Conservation (phyloP, 2,113 vertebrate genomes). For the Ciconia stormi region DNA sequence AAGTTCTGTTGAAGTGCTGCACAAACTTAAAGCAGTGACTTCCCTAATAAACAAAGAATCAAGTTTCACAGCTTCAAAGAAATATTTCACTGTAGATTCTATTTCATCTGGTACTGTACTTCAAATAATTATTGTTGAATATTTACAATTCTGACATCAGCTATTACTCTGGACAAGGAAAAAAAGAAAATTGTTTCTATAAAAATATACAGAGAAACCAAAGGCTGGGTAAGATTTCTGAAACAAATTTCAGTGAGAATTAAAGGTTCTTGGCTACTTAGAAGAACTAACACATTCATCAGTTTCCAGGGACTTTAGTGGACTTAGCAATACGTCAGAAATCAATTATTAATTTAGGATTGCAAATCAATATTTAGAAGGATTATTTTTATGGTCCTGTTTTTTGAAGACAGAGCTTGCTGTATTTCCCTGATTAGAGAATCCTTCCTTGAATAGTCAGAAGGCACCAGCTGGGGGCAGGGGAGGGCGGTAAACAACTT, state of each 20-base stretch:
- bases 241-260: background rate
- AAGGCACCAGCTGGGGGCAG: background rate
- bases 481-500: background rate
- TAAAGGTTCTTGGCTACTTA: background rate
- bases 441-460: background rate
- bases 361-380: background rate
- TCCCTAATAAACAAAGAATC: constrained; percentile 17
- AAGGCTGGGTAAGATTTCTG: background rate
- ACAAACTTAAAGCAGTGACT: background rate
- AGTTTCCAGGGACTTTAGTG: background rate
- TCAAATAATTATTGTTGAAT: background rate
- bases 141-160: constrained; percentile 14
- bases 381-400: background rate
- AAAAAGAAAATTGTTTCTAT: background rate
- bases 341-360: background rate
- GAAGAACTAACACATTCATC: background rate
- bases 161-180: background rate
- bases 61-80: constrained; percentile 9
- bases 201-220: background rate
- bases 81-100: constrained; percentile 18
- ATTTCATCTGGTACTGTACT: background rate
- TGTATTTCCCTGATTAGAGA: background rate
- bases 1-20: background rate
- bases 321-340: background rate
- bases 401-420: background rate